Percentiles rank a stretch among this genome's conserved stretches.
These are phyloP conservation scores for Cercopithecus mitis DNA, from an alignment of 2,797 vertebrate genomes.

Conservation along the genomic window DNA sequence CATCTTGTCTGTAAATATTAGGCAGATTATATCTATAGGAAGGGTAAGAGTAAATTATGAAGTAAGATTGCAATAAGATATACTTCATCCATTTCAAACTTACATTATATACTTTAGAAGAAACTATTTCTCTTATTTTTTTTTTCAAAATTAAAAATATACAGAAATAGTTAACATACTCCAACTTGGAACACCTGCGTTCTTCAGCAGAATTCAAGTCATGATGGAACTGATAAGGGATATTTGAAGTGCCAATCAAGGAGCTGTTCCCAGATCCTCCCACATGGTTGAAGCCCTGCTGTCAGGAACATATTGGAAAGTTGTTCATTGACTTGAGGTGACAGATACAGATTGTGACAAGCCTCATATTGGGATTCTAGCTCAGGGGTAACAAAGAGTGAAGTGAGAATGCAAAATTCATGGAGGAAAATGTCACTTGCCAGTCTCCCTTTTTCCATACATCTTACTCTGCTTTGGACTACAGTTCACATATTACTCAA, in stretches of 20 bases:
- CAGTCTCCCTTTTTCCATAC: slow-evolving; percentile 40
- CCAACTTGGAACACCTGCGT: neutral
- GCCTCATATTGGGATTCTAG: slow-evolving; percentile 64
- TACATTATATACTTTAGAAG: neutral
- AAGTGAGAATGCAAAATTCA: slow-evolving; percentile 75
- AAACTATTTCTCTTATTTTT: neutral
- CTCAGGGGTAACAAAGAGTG: slow-evolving; percentile 37
- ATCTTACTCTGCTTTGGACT: slow-evolving; percentile 56
- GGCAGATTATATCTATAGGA: neutral
- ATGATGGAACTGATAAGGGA: slow-evolving; percentile 28
- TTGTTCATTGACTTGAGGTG: slow-evolving; percentile 74
- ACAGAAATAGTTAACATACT: neutral
- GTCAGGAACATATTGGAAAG: slow-evolving; percentile 69
- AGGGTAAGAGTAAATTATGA: neutral
- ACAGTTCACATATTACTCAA: neutral
- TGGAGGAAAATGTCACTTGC: slow-evolving; percentile 70
- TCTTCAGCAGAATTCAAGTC: slow-evolving; percentile 28
- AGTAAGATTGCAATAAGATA: neutral
- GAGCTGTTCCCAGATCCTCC: slow-evolving; percentile 55
- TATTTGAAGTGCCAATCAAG: slow-evolving; percentile 72
- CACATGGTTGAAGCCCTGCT: slow-evolving; percentile 61
- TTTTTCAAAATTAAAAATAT: neutral
- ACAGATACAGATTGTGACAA: slow-evolving; percentile 78
- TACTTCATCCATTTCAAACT: neutral
- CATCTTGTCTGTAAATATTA: neutral